phyloP scores from a whole-genome alignment of 2,113 vertebrate genomes.

The Pangasianodon gigas region DNA sequence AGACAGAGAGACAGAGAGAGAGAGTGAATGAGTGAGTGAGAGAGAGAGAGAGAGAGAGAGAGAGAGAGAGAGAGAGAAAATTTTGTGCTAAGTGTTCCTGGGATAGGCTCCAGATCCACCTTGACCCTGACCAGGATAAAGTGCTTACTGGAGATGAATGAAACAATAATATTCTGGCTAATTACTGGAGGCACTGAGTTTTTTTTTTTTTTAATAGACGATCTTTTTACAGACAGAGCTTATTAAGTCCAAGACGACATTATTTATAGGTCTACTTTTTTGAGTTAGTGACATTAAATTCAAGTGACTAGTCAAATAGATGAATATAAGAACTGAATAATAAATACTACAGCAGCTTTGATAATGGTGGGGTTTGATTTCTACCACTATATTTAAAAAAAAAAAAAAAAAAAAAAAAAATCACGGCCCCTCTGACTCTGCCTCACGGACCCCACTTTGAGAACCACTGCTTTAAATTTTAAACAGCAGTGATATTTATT shows the following conservation, averaged over 20 bases:
- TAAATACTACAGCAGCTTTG: not conserved
- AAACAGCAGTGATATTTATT: not conserved
- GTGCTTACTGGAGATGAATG: not conserved
- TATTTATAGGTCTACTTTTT: too few relatives aligned
- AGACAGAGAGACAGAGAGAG: too few relatives aligned
- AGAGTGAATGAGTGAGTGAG: too few relatives aligned
- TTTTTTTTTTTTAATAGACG: too few relatives aligned
- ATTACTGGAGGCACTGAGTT: not conserved
- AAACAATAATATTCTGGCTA: not conserved
- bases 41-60: too few relatives aligned
- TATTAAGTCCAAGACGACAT: not conserved
- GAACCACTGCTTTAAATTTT: not conserved
- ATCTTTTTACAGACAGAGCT: not conserved
- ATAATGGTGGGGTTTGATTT: not conserved
- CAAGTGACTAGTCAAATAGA: not conserved
- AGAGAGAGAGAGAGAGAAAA: too few relatives aligned
- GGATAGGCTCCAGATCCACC: too few relatives aligned
- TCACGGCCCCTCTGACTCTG: not conserved
- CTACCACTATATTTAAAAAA: not conserved
- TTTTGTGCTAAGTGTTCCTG: not conserved
- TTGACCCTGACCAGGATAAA: not conserved
- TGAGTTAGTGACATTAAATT: too few relatives aligned
- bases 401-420: not conserved
- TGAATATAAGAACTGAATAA: not conserved
- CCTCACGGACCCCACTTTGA: not conserved